Percentiles rank a stretch among this genome's conserved stretches.
These are phyloP conservation scores for Hemibagrus guttatus DNA, from an alignment of 2,797 vertebrate species.

Conservation along the genomic window DNA sequence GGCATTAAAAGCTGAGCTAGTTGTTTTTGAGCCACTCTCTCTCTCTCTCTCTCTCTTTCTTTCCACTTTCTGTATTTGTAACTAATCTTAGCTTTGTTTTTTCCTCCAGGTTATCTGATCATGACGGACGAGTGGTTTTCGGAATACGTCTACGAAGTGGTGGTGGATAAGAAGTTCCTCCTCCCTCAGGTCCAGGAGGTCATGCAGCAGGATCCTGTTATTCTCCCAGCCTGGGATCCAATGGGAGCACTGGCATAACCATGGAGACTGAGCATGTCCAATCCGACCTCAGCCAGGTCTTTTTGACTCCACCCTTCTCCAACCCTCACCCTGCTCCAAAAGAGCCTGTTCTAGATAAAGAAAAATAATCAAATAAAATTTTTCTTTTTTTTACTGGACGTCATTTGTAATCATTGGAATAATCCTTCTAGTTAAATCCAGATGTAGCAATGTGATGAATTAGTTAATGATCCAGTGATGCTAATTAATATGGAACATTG, in stretches of 20 bases:
- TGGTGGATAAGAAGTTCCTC: slow-evolving; percentile 90
- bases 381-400: slow-evolving; percentile 71
- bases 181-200: slow-evolving; percentile 83
- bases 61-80: slow-evolving; percentile 13
- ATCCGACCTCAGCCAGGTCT: slow-evolving; percentile 60
- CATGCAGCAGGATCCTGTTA: slow-evolving; percentile 84
- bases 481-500: not conserved
- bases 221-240: slow-evolving; percentile 97
- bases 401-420: slow-evolving; percentile 47
- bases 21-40: not conserved
- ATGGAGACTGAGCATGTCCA: slow-evolving; percentile 59
- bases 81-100: slow-evolving; percentile 24
- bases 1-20: not conserved
- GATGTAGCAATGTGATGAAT: slow-evolving; percentile 11
- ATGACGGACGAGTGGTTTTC: slow-evolving; percentile 99
- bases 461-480: slow-evolving; percentile 4
- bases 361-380: slow-evolving; percentile 68
- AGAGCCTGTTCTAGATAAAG: slow-evolving; percentile 66
- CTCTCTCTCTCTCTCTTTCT: slow-evolving; percentile 6
- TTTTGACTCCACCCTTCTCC: slow-evolving; percentile 66
- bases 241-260: slow-evolving; percentile 92
- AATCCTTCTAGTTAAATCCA: slow-evolving; percentile 12
- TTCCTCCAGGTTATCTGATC: slow-evolving; percentile 88
- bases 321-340: too few species aligned
- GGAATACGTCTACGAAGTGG: slow-evolving; percentile 95